Conservation (phyloP, 2,888 invertebrate species). For the Itoplectis maculator region DNA sequence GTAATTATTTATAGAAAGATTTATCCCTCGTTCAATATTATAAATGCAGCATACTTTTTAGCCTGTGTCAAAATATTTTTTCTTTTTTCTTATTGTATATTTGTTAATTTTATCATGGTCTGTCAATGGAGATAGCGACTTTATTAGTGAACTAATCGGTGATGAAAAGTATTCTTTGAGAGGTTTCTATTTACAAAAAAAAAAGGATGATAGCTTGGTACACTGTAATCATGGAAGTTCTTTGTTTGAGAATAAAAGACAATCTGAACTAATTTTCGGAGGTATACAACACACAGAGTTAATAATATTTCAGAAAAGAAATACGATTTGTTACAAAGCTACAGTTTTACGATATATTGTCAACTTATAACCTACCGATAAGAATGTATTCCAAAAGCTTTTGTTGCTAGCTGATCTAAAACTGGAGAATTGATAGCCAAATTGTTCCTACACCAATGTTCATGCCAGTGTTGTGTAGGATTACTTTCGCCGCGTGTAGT, state of each 20-base stretch:
- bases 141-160: slow-evolving; percentile 46
- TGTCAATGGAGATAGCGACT: slow-evolving; percentile 46
- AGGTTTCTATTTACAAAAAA: slow-evolving; percentile 46
- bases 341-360: slow-evolving; percentile 50
- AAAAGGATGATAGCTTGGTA: slow-evolving; percentile 41
- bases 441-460: slow-evolving; percentile 47
- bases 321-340: slow-evolving; percentile 54
- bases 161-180: slow-evolving; percentile 59
- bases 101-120: slow-evolving; percentile 59
- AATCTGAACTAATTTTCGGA: slow-evolving; percentile 62
- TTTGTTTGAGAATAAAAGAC: slow-evolving; percentile 57
- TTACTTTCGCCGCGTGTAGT: slow-evolving; percentile 47
- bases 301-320: slow-evolving; percentile 54
- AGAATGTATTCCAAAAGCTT: slow-evolving; percentile 26
- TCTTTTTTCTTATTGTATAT: slow-evolving; percentile 56
- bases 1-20: slow-evolving; percentile 63
- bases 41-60: slow-evolving; percentile 60
- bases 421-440: slow-evolving; percentile 53
- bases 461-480: slow-evolving; percentile 42
- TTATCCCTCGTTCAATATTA: slow-evolving; percentile 53
- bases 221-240: slow-evolving; percentile 8
- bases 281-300: slow-evolving; percentile 40
- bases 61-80: slow-evolving; percentile 50
- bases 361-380: slow-evolving; percentile 48
- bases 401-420: slow-evolving; percentile 48